Conservation (phyloP, 2,888 invertebrate genomes). For the Sericinus montela region DNA sequence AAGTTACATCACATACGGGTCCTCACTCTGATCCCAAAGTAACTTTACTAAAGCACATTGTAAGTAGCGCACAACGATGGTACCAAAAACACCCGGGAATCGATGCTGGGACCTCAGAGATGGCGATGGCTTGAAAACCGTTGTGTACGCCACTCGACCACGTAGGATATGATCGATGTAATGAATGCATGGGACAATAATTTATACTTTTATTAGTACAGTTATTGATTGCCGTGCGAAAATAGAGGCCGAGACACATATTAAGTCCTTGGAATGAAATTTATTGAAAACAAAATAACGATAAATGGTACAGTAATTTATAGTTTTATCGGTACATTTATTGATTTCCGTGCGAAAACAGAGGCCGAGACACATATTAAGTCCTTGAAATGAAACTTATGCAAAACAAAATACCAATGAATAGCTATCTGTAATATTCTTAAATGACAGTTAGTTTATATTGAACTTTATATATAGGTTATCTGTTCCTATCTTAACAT, state of each 20-base stretch:
- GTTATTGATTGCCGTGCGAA: slow-evolving; percentile 16
- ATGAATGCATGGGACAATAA: too few relatives aligned
- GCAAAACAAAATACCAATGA: neutral
- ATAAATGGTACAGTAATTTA: neutral
- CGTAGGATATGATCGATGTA: too few relatives aligned
- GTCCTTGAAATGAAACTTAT: neutral
- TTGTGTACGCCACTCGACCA: too few relatives aligned
- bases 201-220: neutral
- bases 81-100: too few relatives aligned
- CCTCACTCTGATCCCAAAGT: too few relatives aligned
- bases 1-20: too few relatives aligned
- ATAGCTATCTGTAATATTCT: neutral
- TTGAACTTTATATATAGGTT: slow-evolving; percentile 5
- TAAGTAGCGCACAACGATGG: too few relatives aligned
- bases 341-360: slow-evolving; percentile 11
- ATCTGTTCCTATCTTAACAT: neutral
- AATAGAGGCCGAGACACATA: neutral
- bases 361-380: neutral
- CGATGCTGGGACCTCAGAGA: too few relatives aligned
- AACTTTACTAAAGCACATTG: too few relatives aligned
- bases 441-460: slow-evolving; percentile 2
- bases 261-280: neutral
- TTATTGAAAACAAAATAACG: neutral
- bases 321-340: neutral
- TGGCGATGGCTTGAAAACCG: too few relatives aligned